A percentile compares a stretch with the other conserved stretches of the same genome.
Conservation (phyloP, 1,140 invertebrate genomes). For the Wiebesia pumilae region DNA sequence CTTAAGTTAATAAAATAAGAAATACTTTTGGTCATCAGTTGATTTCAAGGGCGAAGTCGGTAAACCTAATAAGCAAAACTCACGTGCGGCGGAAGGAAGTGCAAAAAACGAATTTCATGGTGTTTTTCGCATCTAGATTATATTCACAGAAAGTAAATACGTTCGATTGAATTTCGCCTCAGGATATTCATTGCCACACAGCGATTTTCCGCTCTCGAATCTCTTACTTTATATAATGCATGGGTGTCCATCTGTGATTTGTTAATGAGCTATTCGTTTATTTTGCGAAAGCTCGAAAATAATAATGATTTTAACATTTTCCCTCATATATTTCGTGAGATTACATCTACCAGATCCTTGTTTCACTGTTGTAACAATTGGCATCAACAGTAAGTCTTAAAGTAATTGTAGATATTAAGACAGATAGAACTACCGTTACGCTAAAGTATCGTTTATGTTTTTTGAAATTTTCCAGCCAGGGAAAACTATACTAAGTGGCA, state of each 20-base stretch:
- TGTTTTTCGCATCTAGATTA: not conserved
- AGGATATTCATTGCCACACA: slow-evolving; percentile 16
- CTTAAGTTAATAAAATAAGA: too few relatives aligned
- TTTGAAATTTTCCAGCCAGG: not conserved
- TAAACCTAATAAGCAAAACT: not conserved
- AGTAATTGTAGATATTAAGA: not conserved
- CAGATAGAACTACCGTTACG: not conserved
- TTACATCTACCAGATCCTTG: not conserved
- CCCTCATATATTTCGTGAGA: not conserved
- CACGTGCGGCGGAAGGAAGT: slow-evolving; percentile 3
- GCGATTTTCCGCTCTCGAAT: slow-evolving; percentile 44
- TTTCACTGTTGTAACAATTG: not conserved
- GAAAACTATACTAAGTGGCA: not conserved
- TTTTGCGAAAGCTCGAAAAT: slow-evolving; percentile 29
- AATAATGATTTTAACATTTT: not conserved
- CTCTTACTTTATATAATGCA: slow-evolving; percentile 42
- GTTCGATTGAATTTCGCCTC: slow-evolving; percentile 3
- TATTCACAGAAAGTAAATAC: slow-evolving; percentile 42
- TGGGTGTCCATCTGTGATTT: slow-evolving; percentile 21
- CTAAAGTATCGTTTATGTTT: not conserved
- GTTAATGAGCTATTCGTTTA: slow-evolving; percentile 24
- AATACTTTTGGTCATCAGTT: too few relatives aligned
- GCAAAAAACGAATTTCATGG: not conserved
- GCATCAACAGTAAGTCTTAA: not conserved
- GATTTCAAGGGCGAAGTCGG: not conserved